These are phyloP conservation scores for Sesamia nonagrioides DNA, from an alignment of 1,140 invertebrate genomes.

Conservation along the genomic window DNA sequence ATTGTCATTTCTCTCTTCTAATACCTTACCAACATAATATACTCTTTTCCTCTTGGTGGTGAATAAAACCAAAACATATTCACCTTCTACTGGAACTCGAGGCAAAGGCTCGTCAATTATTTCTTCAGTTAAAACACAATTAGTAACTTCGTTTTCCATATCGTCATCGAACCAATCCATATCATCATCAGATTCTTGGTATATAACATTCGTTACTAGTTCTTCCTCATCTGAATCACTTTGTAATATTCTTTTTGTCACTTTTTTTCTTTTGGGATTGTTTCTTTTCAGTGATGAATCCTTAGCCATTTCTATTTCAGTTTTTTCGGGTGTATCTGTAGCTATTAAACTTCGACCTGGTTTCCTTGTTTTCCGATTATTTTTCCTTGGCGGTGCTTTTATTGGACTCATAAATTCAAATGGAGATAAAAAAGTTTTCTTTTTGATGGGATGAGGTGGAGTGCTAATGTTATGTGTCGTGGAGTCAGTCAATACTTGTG, in stretches of 20 bases:
- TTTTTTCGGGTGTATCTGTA: constrained; percentile 56
- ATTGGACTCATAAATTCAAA: constrained; percentile 51
- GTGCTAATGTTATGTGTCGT: neutral
- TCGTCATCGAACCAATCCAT: constrained; percentile 14
- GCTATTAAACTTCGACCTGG: constrained; percentile 52
- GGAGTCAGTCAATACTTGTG: neutral
- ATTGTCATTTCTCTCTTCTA: constrained; percentile 54
- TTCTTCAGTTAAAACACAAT: constrained; percentile 6
- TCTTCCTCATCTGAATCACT: constrained; percentile 41
- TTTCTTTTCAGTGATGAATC: neutral
- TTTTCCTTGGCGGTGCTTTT: constrained; percentile 53
- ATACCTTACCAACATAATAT: constrained; percentile 52
- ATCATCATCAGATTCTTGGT: constrained; percentile 35
- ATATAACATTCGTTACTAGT: constrained; percentile 6
- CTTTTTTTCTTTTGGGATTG: constrained; percentile 26
- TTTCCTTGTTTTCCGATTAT: constrained; percentile 51
- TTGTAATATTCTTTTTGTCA: constrained; percentile 54
- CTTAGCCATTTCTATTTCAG: neutral
- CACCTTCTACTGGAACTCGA: constrained; percentile 29
- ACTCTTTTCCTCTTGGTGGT: constrained; percentile 50
- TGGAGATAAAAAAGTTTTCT: constrained; percentile 43
- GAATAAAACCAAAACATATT: constrained; percentile 47
- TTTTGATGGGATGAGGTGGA: neutral
- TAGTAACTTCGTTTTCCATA: constrained; percentile 5
- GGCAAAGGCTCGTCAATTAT: constrained; percentile 24